Evolutionary conservation across 1,140 invertebrate species (phyloP).

Genomic region (Caenorhabditis briggsae): DNA sequence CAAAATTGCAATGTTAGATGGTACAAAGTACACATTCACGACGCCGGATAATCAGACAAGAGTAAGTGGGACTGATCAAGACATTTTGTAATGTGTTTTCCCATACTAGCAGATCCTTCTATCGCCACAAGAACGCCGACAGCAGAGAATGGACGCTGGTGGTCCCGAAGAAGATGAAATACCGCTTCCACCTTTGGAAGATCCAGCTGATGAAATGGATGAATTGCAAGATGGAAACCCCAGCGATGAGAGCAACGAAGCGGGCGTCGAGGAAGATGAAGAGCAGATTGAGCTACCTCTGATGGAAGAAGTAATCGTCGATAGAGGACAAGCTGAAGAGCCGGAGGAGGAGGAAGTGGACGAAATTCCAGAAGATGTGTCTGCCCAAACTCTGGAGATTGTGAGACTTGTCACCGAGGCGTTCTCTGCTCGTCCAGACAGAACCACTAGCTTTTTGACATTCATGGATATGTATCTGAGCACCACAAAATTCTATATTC

Average conservation of each 20-base stretch:
- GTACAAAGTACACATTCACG: not conserved
- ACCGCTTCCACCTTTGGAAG: not conserved
- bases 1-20: not conserved
- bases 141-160: not conserved
- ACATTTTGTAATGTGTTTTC: too few species aligned
- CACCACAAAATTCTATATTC: not conserved
- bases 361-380: not conserved
- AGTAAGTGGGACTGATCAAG: not conserved
- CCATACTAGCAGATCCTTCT: not conserved
- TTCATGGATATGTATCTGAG: not conserved
- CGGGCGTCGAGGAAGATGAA: too few species aligned
- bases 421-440: not conserved
- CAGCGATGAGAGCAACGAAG: too few species aligned
- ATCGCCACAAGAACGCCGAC: not conserved
- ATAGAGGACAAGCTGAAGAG: not conserved
- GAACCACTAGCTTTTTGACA: not conserved
- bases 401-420: not conserved
- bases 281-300: not conserved
- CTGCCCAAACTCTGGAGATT: constrained; percentile 6
- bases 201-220: not conserved
- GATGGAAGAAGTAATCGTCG: not conserved
- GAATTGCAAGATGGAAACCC: not conserved
- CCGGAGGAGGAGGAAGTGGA: not conserved
- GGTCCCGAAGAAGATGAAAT: not conserved
- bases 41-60: not conserved